phyloP scores from a whole-genome alignment of 2,888 invertebrate genomes.

The Lepidocyrtoides sp. region DNA sequence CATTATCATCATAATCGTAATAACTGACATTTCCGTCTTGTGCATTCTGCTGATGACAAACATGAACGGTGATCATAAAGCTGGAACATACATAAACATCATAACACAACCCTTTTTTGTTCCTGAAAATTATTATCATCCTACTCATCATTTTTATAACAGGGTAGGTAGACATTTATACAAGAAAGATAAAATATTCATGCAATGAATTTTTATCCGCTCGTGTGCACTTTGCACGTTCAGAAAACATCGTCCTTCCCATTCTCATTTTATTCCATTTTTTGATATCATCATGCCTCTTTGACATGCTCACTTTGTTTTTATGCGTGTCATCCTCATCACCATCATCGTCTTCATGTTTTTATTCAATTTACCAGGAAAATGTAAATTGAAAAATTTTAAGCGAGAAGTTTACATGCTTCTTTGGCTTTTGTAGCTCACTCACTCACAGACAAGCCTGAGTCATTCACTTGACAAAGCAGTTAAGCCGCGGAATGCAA shows the following conservation, averaged over 20 bases:
- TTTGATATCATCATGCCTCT: background rate
- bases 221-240: slow-evolving; percentile 43
- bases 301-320: slow-evolving; percentile 59
- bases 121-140: background rate
- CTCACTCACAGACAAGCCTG: no score
- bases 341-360: slow-evolving; percentile 43
- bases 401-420: background rate
- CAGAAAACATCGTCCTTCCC: background rate
- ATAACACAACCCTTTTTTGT: background rate
- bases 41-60: background rate
- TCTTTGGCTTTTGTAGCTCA: background rate
- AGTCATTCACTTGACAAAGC: background rate
- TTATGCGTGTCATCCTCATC: slow-evolving; percentile 36
- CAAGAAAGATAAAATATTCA: slow-evolving; percentile 15
- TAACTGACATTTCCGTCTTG: slow-evolving; percentile 74
- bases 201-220: slow-evolving; percentile 48
- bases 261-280: background rate
- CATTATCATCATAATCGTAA: slow-evolving; percentile 47
- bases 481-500: slow-evolving; percentile 13
- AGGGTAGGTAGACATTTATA: background rate
- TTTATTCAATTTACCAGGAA: slow-evolving; percentile 63
- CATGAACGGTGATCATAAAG: slow-evolving; percentile 12
- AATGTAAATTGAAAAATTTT: slow-evolving; percentile 58
- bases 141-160: background rate
- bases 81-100: background rate